Conservation (phyloP, 2,888 invertebrate species). For the Sarcophaga caerulescens region DNA sequence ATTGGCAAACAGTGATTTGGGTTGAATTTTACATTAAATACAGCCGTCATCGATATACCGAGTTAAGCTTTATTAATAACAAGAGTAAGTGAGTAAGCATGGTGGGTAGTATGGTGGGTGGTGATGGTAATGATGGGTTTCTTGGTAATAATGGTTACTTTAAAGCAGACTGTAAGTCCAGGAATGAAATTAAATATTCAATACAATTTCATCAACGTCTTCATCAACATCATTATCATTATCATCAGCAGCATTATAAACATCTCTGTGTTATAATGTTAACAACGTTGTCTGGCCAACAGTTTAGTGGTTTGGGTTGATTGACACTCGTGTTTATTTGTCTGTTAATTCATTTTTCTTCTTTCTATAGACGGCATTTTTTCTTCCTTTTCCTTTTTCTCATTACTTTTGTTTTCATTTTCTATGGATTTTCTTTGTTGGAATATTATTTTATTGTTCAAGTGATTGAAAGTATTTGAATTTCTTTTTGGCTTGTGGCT, state of each 20-base stretch:
- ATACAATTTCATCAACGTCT: background rate
- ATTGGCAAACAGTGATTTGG: slow-evolving; percentile 22
- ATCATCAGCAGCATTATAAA: background rate
- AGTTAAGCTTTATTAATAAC: background rate
- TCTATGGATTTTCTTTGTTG: background rate
- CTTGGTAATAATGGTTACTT: background rate
- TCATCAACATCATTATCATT: background rate
- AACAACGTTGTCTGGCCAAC: background rate
- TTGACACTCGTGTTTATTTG: slow-evolving; percentile 48
- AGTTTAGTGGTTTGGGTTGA: background rate
- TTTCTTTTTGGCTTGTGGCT: background rate
- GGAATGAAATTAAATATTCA: background rate
- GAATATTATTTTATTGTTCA: background rate
- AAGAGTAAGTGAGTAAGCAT: background rate
- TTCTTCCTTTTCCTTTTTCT: background rate
- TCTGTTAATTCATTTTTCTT: slow-evolving; percentile 3
- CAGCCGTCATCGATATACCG: slow-evolving; percentile 6
- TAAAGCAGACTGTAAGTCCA: background rate
- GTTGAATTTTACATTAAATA: slow-evolving; percentile 25
- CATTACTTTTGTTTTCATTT: background rate
- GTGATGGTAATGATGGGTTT: background rate
- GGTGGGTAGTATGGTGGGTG: too few species aligned
- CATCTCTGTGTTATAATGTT: background rate
- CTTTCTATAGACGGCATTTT: background rate
- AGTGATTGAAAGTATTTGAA: background rate